Conservation (phyloP, 1,140 invertebrate genomes). For the Neomicropteryx cornuta region DNA sequence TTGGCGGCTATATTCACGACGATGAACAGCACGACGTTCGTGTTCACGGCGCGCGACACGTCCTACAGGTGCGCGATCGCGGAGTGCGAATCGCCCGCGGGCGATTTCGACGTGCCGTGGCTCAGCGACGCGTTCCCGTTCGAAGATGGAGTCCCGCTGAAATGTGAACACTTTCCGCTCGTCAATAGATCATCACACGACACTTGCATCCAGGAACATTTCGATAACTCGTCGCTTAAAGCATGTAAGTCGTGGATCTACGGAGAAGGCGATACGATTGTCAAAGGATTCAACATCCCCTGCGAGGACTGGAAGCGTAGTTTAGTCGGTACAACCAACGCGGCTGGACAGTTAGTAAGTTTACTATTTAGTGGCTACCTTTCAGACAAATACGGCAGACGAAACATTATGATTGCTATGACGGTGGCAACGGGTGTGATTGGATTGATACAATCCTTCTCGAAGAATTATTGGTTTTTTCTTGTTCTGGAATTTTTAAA, state of each 20-base stretch:
- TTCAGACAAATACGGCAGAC: slow-evolving; percentile 35
- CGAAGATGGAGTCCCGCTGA: slow-evolving; percentile 11
- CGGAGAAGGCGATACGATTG: no score
- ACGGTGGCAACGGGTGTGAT: slow-evolving; percentile 21
- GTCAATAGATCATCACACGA: no score
- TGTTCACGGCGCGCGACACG: slow-evolving; percentile 42
- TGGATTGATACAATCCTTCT: slow-evolving; percentile 31
- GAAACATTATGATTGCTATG: slow-evolving; percentile 26
- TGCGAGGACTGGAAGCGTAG: no score
- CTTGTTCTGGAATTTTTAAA: slow-evolving; percentile 29
- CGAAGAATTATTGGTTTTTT: slow-evolving; percentile 31
- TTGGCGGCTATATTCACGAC: slow-evolving; percentile 40
- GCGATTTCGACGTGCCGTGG: slow-evolving; percentile 20
- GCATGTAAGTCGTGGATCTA: no score
- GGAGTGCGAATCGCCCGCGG: slow-evolving; percentile 31
- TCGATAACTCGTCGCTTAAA: slow-evolving; percentile 12
- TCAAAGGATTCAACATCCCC: no score
- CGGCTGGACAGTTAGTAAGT: slow-evolving; percentile 27
- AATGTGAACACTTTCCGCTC: no score
- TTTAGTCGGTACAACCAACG: slow-evolving; percentile 30
- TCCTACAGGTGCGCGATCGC: slow-evolving; percentile 44
- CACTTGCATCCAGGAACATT: slow-evolving; percentile 16
- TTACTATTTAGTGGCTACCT: slow-evolving; percentile 27
- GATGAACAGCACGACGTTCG: slow-evolving; percentile 37
- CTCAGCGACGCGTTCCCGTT: slow-evolving; percentile 16